Percentiles rank a stretch among this genome's conserved stretches.
phyloP scores from a whole-genome alignment of 2,888 invertebrate genomes.

The Loripinus fragilis region DNA sequence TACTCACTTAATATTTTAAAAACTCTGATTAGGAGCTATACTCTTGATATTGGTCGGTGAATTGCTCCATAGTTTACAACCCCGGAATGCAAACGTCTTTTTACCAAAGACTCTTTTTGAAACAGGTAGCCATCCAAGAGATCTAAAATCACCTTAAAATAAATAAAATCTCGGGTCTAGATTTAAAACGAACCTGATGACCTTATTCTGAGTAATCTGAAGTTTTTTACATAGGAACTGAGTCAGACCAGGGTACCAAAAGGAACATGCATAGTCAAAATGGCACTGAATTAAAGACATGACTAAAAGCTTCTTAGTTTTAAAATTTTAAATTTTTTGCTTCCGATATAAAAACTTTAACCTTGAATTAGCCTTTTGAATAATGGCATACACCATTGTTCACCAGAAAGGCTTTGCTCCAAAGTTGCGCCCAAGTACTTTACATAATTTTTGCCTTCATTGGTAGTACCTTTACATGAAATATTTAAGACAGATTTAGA shows the following conservation, averaged over 20 bases:
- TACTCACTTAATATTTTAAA: too few species aligned
- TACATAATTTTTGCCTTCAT: not conserved
- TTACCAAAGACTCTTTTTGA: not conserved
- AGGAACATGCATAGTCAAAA: conserved; percentile 1
- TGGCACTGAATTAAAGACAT: not conserved
- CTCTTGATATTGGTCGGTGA: too few species aligned
- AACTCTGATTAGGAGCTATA: too few species aligned
- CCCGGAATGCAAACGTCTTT: too few species aligned
- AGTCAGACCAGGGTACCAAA: not conserved
- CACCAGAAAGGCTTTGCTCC: not conserved
- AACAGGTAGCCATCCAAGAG: not conserved
- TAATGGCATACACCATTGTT: not conserved
- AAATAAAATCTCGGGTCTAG: not conserved
- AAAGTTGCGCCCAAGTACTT: not conserved
- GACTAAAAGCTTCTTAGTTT: not conserved
- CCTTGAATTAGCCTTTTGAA: not conserved
- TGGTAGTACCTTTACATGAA: not conserved
- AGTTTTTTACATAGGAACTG: not conserved
- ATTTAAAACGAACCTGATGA: not conserved
- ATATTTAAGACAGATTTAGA: not conserved
- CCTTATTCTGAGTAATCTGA: not conserved
- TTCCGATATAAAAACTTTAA: conserved; percentile 2
- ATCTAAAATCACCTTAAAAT: not conserved
- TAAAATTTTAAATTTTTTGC: not conserved
- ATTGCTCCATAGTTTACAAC: too few species aligned